These are phyloP conservation scores for Hirtodrosophila duncani DNA, from an alignment of 2,888 invertebrate genomes.

Conservation along the genomic window DNA sequence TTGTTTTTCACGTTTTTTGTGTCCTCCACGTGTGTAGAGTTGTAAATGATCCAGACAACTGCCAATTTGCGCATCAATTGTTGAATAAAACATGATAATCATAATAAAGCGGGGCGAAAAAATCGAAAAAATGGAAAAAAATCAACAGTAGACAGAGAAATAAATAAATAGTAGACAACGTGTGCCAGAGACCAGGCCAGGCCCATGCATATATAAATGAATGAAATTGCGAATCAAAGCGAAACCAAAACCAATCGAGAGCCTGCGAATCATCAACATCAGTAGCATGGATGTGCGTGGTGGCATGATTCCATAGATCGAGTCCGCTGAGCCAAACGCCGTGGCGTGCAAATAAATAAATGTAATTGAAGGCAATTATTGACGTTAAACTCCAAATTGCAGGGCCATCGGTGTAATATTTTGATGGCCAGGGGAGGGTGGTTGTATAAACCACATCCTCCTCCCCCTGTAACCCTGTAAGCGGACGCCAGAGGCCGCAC, in stretches of 20 bases:
- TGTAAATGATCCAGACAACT: slow-evolving; percentile 73
- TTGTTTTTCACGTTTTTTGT: slow-evolving; percentile 8
- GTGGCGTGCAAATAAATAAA: slow-evolving; percentile 68
- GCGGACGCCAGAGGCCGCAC: slow-evolving; percentile 16
- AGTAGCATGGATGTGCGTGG: neutral
- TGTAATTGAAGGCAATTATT: slow-evolving; percentile 72
- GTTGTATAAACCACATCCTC: slow-evolving; percentile 32
- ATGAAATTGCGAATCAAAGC: slow-evolving; percentile 70
- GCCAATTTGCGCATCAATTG: slow-evolving; percentile 73
- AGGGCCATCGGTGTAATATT: slow-evolving; percentile 42
- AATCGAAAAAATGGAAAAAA: slow-evolving; percentile 23
- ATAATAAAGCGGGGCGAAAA: slow-evolving; percentile 50
- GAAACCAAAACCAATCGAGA: slow-evolving; percentile 50
- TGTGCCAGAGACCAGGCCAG: too few species aligned
- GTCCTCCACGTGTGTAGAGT: slow-evolving; percentile 56
- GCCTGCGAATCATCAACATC: slow-evolving; percentile 27
- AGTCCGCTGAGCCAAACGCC: slow-evolving; percentile 19
- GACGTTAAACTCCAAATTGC: slow-evolving; percentile 61
- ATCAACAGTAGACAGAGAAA: neutral
- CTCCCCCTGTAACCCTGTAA: neutral
- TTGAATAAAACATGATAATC: slow-evolving; percentile 74
- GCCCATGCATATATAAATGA: slow-evolving; percentile 33
- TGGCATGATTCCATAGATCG: slow-evolving; percentile 1
- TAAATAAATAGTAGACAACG: slow-evolving; percentile 1
- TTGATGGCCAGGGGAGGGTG: too few species aligned